phyloP scores from a whole-genome alignment of 2,888 invertebrate species.

The Bursaphelenchus okinawaensis region DNA sequence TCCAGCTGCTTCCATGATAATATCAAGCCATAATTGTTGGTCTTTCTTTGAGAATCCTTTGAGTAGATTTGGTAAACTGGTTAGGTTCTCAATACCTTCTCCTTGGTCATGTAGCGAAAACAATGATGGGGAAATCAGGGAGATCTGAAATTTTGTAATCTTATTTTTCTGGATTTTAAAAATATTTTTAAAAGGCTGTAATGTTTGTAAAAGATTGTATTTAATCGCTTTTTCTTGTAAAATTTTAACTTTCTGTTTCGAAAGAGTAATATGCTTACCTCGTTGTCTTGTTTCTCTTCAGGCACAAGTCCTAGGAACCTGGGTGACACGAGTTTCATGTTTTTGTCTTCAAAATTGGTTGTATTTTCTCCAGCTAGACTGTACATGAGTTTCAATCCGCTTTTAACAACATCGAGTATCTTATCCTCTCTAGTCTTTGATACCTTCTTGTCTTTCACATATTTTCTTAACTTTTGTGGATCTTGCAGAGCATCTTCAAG shows the following conservation, averaged over 20 bases:
- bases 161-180: too few species aligned
- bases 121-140: constrained; percentile 44
- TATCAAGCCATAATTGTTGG: constrained; percentile 38
- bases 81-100: constrained; percentile 27
- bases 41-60: constrained; percentile 23
- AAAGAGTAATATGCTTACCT: background rate
- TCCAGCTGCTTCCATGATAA: constrained; percentile 44
- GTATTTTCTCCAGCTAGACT: constrained; percentile 10
- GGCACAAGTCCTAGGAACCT: constrained; percentile 14
- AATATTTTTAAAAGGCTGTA: too few species aligned
- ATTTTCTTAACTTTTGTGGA: constrained; percentile 5
- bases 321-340: constrained; percentile 10
- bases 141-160: constrained; percentile 32
- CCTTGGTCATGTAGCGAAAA: constrained; percentile 43
- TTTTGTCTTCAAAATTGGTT: constrained; percentile 10
- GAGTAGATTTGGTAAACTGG: constrained; percentile 15
- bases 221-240: background rate
- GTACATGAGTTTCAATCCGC: constrained; percentile 11
- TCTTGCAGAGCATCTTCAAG: constrained; percentile 4
- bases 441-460: background rate
- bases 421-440: constrained; percentile 4
- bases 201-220: too few species aligned
- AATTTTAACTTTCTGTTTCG: too few species aligned
- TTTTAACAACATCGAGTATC: constrained; percentile 3
- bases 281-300: constrained; percentile 7